phyloP scores from a whole-genome alignment of 1,140 invertebrate genomes.

The Cydia amplana region DNA sequence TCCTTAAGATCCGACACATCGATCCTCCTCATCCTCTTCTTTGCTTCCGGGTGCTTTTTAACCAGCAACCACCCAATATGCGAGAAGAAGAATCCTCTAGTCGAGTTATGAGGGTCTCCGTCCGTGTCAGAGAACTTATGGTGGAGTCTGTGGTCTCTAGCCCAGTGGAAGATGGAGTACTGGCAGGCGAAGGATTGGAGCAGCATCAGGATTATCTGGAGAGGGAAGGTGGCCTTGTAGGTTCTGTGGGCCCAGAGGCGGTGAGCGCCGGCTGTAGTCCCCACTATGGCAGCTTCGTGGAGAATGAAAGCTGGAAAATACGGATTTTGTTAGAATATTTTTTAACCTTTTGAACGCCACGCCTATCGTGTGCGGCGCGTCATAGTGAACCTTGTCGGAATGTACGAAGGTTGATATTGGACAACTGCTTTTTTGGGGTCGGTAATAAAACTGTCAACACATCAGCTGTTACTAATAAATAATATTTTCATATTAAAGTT shows the following conservation, averaged over 20 bases:
- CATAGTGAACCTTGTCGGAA: no score
- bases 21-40: constrained; percentile 80
- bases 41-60: constrained; percentile 85
- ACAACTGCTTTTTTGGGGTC: no score
- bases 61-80: constrained; percentile 89
- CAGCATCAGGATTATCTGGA: constrained; percentile 84
- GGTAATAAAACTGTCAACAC: no score
- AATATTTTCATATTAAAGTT: no score
- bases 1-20: constrained; percentile 84
- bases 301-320: constrained; percentile 68
- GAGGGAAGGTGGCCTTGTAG: constrained; percentile 89
- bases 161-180: constrained; percentile 62
- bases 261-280: constrained; percentile 90
- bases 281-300: constrained; percentile 81
- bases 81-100: constrained; percentile 89
- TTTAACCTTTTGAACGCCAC: no score
- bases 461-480: no score
- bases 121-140: constrained; percentile 86
- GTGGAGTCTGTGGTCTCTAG: constrained; percentile 85
- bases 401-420: no score
- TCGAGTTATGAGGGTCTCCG: constrained; percentile 80
- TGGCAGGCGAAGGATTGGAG: constrained; percentile 87
- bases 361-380: no score
- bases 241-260: constrained; percentile 91
- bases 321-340: no score